Evolutionary conservation across 2,797 vertebrate species (phyloP), one percentile per base, ranked within the genome.

Genomic region (Urosaurus nigricauda): DNA sequence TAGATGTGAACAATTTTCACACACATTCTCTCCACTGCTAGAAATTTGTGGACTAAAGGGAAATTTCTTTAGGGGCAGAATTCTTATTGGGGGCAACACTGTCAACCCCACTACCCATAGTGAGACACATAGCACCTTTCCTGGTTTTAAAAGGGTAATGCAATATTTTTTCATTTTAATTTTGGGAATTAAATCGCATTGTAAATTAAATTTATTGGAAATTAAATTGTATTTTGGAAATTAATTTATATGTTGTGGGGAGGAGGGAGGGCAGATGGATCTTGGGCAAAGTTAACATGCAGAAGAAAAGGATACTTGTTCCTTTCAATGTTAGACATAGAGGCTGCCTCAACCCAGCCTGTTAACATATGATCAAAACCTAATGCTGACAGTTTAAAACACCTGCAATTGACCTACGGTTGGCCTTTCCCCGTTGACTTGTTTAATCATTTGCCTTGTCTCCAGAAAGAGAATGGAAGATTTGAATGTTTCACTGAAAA

Each of bases 361-460:
- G 94, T 91, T 92, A 91, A 60, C 74, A 77, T 19, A 0, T 40
- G 83, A 90, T 11, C 79, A 91, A 92, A 79, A 91, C 78, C 86
- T 86, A 93, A 92, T 47, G 8, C 63, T 75, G 68, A 92, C 60
- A 87, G 90, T 92, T 92, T 94, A 90, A 93, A 93, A 90, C 90
- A 94, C 92, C 94, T 94, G 87, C 91, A 94, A 90, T 24, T 94
- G 91, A 86, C 93, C 89, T 86, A 29, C 21, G 87, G 86, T 84
- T 94, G 94, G 94, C 87, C 92, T 77, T 89, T 32, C 37, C 56
- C 83, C 47, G 2, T 91, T 92, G 93, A 88, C 91, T 94, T 90
- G 77, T 89, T 94, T 91, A 94, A 92, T 92, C 89, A 91, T 91
- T 93, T 80, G 78, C 90, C 56, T 77, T 40, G 86, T 87, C 89